A percentile compares a stretch with the other conserved stretches of the same genome.
These are phyloP conservation scores for Pomacea maculata DNA, from an alignment of 1,140 invertebrate genomes.

Conservation along the genomic window DNA sequence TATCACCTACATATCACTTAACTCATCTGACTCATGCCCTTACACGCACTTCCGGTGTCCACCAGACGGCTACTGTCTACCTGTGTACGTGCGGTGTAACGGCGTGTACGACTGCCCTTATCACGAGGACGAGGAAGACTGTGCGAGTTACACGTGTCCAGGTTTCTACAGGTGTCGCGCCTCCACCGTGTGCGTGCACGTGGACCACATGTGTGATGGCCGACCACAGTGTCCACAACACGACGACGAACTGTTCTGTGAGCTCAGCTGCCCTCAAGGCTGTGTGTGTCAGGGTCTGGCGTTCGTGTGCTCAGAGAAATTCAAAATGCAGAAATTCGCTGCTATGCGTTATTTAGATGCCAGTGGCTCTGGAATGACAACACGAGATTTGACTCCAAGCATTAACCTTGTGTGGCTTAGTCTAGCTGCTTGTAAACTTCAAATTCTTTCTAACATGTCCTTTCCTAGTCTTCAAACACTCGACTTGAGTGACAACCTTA, in stretches of 20 bases:
- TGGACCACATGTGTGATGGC: conserved; percentile 6
- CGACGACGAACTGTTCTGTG: conserved; percentile 24
- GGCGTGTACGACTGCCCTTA: conserved; percentile 8
- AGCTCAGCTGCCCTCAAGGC: conserved; percentile 30
- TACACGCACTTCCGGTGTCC: neutral
- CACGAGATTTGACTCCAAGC: neutral
- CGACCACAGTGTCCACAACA: conserved; percentile 15
- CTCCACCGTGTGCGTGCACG: conserved; percentile 8
- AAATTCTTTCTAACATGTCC: neutral
- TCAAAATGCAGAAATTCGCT: neutral
- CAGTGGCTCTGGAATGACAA: neutral
- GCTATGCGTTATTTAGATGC: neutral
- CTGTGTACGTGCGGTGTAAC: neutral
- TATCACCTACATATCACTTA: neutral
- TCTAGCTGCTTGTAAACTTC: neutral
- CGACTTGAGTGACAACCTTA: conserved; percentile 18
- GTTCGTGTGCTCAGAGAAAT: neutral
- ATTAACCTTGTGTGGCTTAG: neutral
- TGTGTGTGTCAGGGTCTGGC: conserved; percentile 15
- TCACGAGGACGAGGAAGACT: neutral
- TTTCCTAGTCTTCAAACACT: neutral
- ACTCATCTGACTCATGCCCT: neutral
- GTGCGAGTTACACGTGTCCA: conserved; percentile 11
- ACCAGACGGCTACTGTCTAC: neutral
- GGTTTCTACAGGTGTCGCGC: conserved; percentile 16